Conservation (phyloP, 1,140 invertebrate genomes). For the Anagrus nilaparvatae region DNA sequence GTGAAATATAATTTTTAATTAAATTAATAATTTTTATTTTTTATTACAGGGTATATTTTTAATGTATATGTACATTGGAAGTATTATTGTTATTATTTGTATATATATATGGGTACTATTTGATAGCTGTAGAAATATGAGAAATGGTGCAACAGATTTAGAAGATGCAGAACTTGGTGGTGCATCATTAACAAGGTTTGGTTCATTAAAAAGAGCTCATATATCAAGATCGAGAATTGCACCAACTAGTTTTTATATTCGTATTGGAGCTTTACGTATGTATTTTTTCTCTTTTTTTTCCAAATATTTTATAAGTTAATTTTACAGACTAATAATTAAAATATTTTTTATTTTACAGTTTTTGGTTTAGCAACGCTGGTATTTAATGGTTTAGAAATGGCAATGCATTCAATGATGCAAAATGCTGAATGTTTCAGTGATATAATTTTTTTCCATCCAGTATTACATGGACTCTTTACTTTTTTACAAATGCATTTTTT, state of each 20-base stretch:
- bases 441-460: conserved; percentile 50
- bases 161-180: conserved; percentile 39
- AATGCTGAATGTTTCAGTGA: conserved; percentile 46
- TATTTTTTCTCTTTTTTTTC: conserved; percentile 2
- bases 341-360: conserved; percentile 35
- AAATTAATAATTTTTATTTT: conserved; percentile 11
- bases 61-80: conserved; percentile 55
- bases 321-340: background rate
- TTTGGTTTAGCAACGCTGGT: conserved; percentile 58
- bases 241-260: conserved; percentile 54
- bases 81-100: conserved; percentile 53
- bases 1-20: too few relatives aligned
- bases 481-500: conserved; percentile 63
- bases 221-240: conserved; percentile 45
- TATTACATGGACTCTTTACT: conserved; percentile 58
- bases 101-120: conserved; percentile 55
- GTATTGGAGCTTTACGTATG: conserved; percentile 57
- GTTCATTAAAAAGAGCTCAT: conserved; percentile 48
- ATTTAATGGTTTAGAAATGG: conserved; percentile 55
- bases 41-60: conserved; percentile 49
- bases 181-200: conserved; percentile 43
- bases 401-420: conserved; percentile 52
- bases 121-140: conserved; percentile 44
- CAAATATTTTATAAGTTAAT: background rate
- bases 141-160: conserved; percentile 21